Conservation (phyloP, 2,797 vertebrate species). For the Lagodon rhomboides region DNA sequence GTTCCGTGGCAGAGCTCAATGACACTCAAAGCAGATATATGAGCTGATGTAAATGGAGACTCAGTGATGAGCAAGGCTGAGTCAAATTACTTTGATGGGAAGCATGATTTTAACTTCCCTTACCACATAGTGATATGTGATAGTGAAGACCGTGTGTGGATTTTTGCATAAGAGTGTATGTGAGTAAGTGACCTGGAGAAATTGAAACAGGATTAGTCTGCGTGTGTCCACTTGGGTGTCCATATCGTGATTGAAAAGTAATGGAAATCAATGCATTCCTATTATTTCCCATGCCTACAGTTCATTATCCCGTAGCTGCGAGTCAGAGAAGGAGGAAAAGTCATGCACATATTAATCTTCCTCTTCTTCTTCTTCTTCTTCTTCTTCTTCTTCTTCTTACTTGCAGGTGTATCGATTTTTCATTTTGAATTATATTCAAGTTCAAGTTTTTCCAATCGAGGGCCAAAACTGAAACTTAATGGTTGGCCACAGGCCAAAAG, state of each 20-base stretch:
- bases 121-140: conserved; percentile 45
- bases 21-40: conserved; percentile 70
- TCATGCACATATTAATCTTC: background rate
- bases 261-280: conserved; percentile 18
- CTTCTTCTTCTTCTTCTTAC: too few relatives aligned
- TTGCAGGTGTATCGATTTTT: too few relatives aligned
- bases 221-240: conserved; percentile 14
- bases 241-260: conserved; percentile 8
- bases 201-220: conserved; percentile 4
- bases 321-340: background rate
- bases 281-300: conserved; percentile 10
- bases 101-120: conserved; percentile 55
- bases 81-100: conserved; percentile 65
- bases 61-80: conserved; percentile 63
- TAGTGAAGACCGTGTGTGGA: conserved; percentile 12
- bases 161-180: conserved; percentile 24
- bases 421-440: too few relatives aligned
- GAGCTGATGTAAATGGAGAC: conserved; percentile 73
- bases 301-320: background rate
- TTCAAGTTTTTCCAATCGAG: too few relatives aligned
- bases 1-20: conserved; percentile 58
- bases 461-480: too few relatives aligned
- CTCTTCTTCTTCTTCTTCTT: too few relatives aligned
- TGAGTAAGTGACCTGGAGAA: conserved; percentile 17
- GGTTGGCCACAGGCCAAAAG: too few relatives aligned